Percentiles rank a stretch among this genome's conserved stretches.
Conservation (phyloP, 2,797 vertebrate genomes). For the Spatula clypeata region DNA sequence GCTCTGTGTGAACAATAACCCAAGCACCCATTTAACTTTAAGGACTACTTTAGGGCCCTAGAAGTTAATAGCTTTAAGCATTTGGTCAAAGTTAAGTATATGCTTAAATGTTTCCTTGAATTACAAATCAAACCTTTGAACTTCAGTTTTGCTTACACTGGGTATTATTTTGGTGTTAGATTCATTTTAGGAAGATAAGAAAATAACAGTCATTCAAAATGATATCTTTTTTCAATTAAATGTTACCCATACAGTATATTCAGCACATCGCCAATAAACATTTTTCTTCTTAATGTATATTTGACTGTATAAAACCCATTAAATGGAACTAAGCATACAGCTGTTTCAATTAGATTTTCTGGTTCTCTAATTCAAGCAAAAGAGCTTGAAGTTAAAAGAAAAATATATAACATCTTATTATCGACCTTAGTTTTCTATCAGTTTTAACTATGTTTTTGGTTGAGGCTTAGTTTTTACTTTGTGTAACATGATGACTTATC, state of each 20-base stretch:
- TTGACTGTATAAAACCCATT: constrained; percentile 5
- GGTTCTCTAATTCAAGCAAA: background rate
- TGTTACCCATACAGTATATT: background rate
- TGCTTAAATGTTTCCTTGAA: constrained; percentile 58
- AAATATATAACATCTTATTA: background rate
- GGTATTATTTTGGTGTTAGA: background rate
- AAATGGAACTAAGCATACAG: background rate
- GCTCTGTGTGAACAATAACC: constrained; percentile 16
- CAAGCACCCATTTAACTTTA: constrained; percentile 53
- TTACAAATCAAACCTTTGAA: constrained; percentile 38
- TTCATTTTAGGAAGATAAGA: background rate
- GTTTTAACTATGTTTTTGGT: background rate
- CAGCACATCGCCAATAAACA: constrained; percentile 3
- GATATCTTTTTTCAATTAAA: constrained; percentile 15
- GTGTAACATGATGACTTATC: background rate
- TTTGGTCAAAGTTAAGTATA: constrained; percentile 68
- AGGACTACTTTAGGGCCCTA: constrained; percentile 57
- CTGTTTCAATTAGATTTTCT: constrained; percentile 26
- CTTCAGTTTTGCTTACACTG: constrained; percentile 8
- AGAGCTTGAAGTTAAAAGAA: background rate
- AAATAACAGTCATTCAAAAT: background rate
- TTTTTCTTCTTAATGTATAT: constrained; percentile 55
- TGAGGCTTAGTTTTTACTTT: background rate
- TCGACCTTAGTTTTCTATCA: background rate
- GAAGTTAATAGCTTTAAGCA: constrained; percentile 42